A percentile compares a stretch with the other conserved stretches of the same genome.
phyloP scores from a whole-genome alignment of 2,113 vertebrate genomes.

The Amblyornis subalaris region DNA sequence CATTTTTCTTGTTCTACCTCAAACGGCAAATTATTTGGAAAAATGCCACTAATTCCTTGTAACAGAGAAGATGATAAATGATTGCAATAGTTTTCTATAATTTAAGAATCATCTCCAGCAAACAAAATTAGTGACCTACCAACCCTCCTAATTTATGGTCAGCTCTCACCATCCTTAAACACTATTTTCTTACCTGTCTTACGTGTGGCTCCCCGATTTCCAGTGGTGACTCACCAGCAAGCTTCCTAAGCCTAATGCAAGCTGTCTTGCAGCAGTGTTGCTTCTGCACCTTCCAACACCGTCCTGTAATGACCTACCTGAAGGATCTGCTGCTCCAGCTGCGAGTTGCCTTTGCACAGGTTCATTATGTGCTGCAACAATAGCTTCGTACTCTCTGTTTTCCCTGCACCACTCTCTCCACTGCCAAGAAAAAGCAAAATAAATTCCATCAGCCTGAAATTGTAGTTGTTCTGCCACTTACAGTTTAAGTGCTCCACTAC shows the following conservation, averaged over 20 bases:
- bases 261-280: not conserved
- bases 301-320: constrained; percentile 60
- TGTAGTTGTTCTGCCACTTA: not conserved
- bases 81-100: not conserved
- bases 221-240: not conserved
- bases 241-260: not conserved
- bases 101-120: not conserved
- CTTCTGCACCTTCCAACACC: not conserved
- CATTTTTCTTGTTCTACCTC: not conserved
- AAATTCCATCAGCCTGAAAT: not conserved
- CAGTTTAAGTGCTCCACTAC: not conserved
- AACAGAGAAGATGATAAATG: not conserved
- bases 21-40: not conserved
- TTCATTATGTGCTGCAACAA: constrained; percentile 76
- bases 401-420: constrained; percentile 79
- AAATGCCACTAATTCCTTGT: not conserved
- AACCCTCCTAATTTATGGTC: not conserved
- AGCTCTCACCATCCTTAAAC: not conserved
- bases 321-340: constrained; percentile 76
- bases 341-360: constrained; percentile 69
- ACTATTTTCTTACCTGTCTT: not conserved
- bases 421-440: constrained; percentile 51
- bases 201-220: not conserved
- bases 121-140: not conserved
- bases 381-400: constrained; percentile 77